Conservation (phyloP, 2,797 vertebrate species). For the Scomberomorus guttatus region DNA sequence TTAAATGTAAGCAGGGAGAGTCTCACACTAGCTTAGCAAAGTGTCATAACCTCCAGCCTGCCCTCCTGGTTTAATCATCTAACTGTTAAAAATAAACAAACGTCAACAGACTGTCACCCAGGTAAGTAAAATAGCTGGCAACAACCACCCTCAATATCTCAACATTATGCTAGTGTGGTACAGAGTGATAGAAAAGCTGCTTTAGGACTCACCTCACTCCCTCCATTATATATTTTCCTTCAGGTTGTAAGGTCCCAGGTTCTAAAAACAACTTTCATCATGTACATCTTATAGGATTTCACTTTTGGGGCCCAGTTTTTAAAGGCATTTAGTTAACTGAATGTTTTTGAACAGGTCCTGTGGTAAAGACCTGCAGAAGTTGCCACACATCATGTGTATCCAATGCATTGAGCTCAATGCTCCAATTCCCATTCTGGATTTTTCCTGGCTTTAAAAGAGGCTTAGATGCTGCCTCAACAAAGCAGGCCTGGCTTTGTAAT, state of each 20-base stretch:
- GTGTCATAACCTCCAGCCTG: conserved; percentile 45
- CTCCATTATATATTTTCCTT: neutral
- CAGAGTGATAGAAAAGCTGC: neutral
- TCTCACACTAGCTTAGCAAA: conserved; percentile 27
- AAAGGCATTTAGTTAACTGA: neutral
- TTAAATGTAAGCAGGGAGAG: conserved; percentile 47
- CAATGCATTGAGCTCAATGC: conserved; percentile 13
- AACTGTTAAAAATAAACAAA: conserved; percentile 39
- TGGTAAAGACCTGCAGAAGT: conserved; percentile 2
- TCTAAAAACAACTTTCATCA: neutral
- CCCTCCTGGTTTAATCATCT: conserved; percentile 35
- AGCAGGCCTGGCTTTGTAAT: conserved; percentile 43
- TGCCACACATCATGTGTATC: neutral
- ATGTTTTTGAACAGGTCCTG: neutral
- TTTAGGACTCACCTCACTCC: neutral
- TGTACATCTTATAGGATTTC: neutral
- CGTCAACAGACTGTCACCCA: neutral
- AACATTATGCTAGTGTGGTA: neutral
- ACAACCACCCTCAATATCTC: neutral
- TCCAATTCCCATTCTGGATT: conserved; percentile 40
- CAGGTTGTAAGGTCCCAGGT: neutral
- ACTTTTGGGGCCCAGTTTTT: neutral
- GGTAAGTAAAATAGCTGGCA: neutral
- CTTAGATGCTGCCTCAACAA: conserved; percentile 47
- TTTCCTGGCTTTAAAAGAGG: conserved; percentile 45